Evolutionary conservation across 2,113 vertebrate species (phyloP), one percentile per base, ranked within the genome.

Genomic region (Panthera tigris): DNA sequence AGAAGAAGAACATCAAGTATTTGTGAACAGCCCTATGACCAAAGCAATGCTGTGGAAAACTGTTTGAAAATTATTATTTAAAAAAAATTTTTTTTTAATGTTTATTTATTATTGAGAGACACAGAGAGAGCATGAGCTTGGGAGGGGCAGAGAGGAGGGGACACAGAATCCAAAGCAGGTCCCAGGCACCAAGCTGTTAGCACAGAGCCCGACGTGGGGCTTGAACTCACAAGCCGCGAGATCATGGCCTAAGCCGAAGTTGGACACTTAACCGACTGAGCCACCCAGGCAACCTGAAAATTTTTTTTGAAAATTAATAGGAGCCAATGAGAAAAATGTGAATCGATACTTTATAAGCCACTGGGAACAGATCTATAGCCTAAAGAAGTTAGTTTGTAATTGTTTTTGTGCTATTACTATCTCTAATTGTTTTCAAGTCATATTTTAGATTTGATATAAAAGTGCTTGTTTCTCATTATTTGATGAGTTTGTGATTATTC

Each of bases 401-500:
- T 80, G 36, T 61, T 93, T 84, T 50, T 83, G 15, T 74, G 52
- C 45, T 82, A 1, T 50, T 61, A 50, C 48, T 89, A 66, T 66
- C 65, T 80, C 89, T 66, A 39, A 61, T 29, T 84, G 61, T 31
- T 84, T 19, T 41, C 19, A 86, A 39, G 29, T 93, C 33, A 31
- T 89, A 55, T 27, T 80, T 95, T 92, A 89, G 55, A 31, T 95
- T 78, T 97, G 61, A 69, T n/a, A 69, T 79, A 68, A 89, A 89
- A 57, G 50, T 63, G 15, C 61, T 78, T 95, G 29, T 45, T 82
- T 89, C 61, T 88, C 45, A 48, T 85, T 73, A 73, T 71, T 78
- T 92, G 19, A 16, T 91, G 83, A 83, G 31, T 48, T 94, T 82
- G 45, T 92, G 11, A 27, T 50, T 92, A n/a, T 33, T 74, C 9